phyloP scores from a whole-genome alignment of 2,888 invertebrate genomes.

The Fabriciana adippe region DNA sequence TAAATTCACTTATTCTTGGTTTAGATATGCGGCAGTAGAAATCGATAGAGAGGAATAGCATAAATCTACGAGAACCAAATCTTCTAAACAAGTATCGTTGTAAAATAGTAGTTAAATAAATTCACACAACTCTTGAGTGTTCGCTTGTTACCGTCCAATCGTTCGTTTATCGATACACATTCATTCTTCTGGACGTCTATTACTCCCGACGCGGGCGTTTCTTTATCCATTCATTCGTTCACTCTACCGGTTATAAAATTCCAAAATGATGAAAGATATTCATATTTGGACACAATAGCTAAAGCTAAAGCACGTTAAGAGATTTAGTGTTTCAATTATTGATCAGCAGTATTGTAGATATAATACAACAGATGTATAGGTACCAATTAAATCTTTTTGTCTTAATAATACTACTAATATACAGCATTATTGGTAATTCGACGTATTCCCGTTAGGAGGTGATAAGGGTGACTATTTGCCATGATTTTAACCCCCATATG shows the following conservation, averaged over 20 bases:
- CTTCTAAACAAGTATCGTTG: too few relatives aligned
- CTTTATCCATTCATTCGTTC: conserved; percentile 32
- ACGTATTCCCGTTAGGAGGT: too few relatives aligned
- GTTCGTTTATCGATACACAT: conserved; percentile 35
- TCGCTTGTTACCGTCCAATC: conserved; percentile 24
- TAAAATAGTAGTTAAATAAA: too few relatives aligned
- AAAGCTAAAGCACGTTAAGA: conserved; percentile 28
- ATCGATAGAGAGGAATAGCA: too few relatives aligned
- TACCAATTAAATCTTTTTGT: conserved; percentile 21
- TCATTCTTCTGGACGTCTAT: conserved; percentile 36
- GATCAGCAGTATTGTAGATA: conserved; percentile 22
- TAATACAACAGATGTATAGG: conserved; percentile 17
- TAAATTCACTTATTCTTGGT: too few relatives aligned
- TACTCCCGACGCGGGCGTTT: conserved; percentile 18
- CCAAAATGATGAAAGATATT: conserved; percentile 28
- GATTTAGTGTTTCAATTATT: conserved; percentile 25
- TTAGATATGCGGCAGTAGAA: too few relatives aligned
- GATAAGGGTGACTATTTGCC: too few relatives aligned
- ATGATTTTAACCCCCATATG: too few relatives aligned
- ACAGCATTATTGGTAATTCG: too few relatives aligned
- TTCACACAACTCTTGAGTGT: too few relatives aligned
- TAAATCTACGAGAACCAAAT: too few relatives aligned
- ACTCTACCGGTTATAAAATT: conserved; percentile 33
- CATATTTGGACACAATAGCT: conserved; percentile 33
- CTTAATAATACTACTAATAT: background rate